Evolutionary conservation across 1,140 invertebrate genomes (phyloP), one percentile per base, ranked within the genome.

Genomic region (Trissolcus basalis): DNA sequence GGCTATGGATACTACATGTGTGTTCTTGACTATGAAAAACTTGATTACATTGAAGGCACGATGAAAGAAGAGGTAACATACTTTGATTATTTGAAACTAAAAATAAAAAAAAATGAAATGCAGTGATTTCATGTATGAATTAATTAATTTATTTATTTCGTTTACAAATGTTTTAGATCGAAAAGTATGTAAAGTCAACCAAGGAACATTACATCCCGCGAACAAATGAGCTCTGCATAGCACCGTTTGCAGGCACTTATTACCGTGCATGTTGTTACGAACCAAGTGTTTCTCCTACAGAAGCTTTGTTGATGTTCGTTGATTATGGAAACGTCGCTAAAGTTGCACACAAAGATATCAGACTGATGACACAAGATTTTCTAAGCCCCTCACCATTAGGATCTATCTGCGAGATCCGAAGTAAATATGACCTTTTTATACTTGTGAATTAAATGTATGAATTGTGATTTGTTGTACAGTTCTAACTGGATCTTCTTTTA

Each of bases 161-260:
- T 51, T 36, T 51, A 44, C 11, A 33, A 15, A 59, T 45, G 50
- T 76, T 82, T 15, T 33, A 87, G 86, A 79, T 87, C 3, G 4
- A 65, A 5, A 19, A 82, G 10, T 87, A 87, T 43, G 67, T 77
- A 56, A 59, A 7, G 9, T 73, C 39, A 11, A 65, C 39, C 12
- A 70, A 41, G 2, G 47, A 77, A 0, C 59, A 82, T 48, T 89
- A 88, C 19, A 87, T 89, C 56, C 87, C 87, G 6, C 72, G 85
- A 12, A 16, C 59, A 0, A 14, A 72, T 0, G 87, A 89, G 53
- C 75, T 89, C 1, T 89, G 87, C 48, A 41, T 89, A 0, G 86
- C 84, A 8, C 53, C 79, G 0, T 87, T 69, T 27, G 43, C 79
- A 0, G 67, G 15, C 8, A 12, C 0, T 0, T 88, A 82, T 81